Conservation (phyloP, 1,140 invertebrate species). For the Leucophenga varia region DNA sequence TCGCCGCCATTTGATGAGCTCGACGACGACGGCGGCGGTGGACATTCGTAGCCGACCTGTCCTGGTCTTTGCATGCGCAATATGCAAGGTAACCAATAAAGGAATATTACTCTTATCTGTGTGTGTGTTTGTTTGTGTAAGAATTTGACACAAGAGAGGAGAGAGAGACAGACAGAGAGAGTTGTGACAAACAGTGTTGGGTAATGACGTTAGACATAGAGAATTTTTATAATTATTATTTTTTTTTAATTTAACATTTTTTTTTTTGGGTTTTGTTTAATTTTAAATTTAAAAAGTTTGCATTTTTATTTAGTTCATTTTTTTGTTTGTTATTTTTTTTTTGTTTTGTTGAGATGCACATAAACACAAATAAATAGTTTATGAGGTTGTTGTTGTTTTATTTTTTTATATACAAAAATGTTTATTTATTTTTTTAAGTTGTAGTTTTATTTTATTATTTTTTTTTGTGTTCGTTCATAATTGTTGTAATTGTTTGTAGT, state of each 20-base stretch:
- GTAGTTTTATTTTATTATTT: not conserved
- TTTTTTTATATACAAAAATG: not conserved
- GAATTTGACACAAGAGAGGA: too few species aligned
- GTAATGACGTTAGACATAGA: conserved; percentile 41
- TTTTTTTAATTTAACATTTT: conserved; percentile 14
- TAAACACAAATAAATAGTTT: not conserved
- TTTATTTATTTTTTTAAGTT: not conserved
- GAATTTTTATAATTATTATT: conserved; percentile 8
- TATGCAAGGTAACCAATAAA: conserved; percentile 95
- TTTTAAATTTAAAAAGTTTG: conserved; percentile 9
- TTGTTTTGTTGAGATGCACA: not conserved
- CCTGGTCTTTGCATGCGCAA: conserved; percentile 89
- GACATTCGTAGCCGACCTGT: conserved; percentile 64
- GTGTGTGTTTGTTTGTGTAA: conserved; percentile 52
- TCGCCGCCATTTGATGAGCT: conserved; percentile 60
- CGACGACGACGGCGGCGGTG: conserved; percentile 61
- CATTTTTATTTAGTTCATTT: conserved; percentile 19
- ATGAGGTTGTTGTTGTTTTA: not conserved
- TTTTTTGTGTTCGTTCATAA: not conserved
- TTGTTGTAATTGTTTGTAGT: conserved; percentile 1
- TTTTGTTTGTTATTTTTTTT: conserved; percentile 1
- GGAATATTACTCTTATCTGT: conserved; percentile 88
- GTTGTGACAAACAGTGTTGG: conserved; percentile 24
- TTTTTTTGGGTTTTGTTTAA: conserved; percentile 5
- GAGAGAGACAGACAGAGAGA: conserved; percentile 46